Percentiles rank a stretch among this genome's conserved stretches.
Conservation (phyloP, 2,888 invertebrate genomes). For the Mythimna albipuncta region DNA sequence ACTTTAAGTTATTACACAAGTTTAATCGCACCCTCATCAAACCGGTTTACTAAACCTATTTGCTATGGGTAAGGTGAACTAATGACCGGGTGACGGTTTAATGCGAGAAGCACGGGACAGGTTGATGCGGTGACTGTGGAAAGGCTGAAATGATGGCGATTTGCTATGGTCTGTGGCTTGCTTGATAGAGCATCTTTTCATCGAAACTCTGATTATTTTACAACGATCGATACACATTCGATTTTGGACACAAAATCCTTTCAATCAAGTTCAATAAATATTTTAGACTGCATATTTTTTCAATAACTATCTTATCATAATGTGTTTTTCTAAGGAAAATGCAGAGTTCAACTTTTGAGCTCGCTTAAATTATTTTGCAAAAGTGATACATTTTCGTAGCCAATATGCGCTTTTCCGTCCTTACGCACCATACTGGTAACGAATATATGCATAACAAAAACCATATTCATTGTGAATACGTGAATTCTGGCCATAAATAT, state of each 20-base stretch:
- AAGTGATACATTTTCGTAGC: background rate
- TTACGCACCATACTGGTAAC: background rate
- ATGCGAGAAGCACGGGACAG: background rate
- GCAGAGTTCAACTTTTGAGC: background rate
- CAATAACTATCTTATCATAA: background rate
- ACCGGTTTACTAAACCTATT: background rate
- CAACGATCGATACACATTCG: background rate
- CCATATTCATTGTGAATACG: background rate
- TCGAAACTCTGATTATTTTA: background rate
- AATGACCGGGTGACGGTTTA: background rate
- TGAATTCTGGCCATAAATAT: conserved; percentile 8
- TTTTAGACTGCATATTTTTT: background rate
- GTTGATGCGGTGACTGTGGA: background rate
- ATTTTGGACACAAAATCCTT: background rate
- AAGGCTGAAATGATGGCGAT: background rate
- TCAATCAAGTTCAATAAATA: background rate
- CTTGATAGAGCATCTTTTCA: background rate
- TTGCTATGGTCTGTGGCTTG: background rate
- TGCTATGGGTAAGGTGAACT: background rate
- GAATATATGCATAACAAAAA: conserved; percentile 1
- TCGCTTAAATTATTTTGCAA: background rate
- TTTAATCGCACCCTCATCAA: background rate
- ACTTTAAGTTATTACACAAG: too few relatives aligned
- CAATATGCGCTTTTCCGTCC: background rate
- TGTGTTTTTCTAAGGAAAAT: background rate